Percentiles rank a stretch among this genome's conserved stretches.
Conservation (phyloP, 2,113 vertebrate species). For the Myocastor coypus region DNA sequence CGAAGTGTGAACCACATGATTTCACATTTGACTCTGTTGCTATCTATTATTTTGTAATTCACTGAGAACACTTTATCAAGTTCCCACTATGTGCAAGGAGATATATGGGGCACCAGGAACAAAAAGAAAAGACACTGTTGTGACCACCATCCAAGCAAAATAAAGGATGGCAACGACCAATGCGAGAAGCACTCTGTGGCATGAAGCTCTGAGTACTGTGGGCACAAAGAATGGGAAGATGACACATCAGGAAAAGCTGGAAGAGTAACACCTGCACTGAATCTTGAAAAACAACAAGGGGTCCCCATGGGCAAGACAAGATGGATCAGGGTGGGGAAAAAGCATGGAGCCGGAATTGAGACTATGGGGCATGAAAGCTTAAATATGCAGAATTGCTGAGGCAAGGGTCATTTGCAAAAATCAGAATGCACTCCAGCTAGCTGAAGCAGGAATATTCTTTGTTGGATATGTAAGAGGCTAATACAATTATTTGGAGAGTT, state of each 20-base stretch:
- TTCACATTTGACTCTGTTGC: background rate
- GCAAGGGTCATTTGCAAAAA: conserved; percentile 24
- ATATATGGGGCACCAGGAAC: background rate
- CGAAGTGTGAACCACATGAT: conserved; percentile 25
- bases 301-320: background rate
- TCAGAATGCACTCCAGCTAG: background rate
- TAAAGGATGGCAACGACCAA: background rate
- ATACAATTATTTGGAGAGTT: conserved; percentile 21
- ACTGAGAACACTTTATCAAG: background rate
- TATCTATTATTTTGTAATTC: conserved; percentile 9
- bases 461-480: conserved; percentile 5
- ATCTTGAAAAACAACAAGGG: conserved; percentile 1
- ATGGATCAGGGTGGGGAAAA: background rate
- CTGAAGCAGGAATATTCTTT: conserved; percentile 26
- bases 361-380: background rate
- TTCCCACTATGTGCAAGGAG: background rate
- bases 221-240: background rate
- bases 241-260: conserved; percentile 27
- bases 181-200: background rate
- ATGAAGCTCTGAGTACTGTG: background rate
- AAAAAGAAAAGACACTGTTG: background rate
- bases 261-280: background rate
- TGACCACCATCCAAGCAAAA: background rate
- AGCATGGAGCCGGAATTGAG: background rate
- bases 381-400: background rate